These are phyloP conservation scores for Alethe castanea DNA, from an alignment of 2,113 vertebrate species.

Conservation along the genomic window DNA sequence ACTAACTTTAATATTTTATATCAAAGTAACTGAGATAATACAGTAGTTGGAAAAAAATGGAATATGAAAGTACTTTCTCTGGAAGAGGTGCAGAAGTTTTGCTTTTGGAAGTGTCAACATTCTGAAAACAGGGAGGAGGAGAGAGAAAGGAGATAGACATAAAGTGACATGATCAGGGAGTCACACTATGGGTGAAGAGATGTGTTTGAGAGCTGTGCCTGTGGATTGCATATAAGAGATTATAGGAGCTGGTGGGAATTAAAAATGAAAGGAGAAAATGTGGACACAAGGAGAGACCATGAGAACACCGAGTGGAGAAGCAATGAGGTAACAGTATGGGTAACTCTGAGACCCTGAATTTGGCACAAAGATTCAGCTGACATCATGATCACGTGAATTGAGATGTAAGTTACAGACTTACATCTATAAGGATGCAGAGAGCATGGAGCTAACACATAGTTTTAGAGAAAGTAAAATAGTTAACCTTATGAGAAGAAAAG, in stretches of 20 bases:
- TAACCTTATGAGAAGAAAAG: background rate
- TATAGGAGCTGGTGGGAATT: background rate
- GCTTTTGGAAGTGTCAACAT: background rate
- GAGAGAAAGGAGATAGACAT: background rate
- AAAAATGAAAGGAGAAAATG: background rate
- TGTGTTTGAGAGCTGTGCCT: background rate
- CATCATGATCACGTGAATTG: fast-evolving
- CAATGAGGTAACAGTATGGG: background rate
- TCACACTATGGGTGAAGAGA: background rate
- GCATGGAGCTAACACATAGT: background rate
- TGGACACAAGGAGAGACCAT: fast-evolving
- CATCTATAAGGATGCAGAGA: background rate
- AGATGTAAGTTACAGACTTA: background rate
- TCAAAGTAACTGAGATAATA: background rate
- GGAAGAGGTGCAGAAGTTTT: background rate
- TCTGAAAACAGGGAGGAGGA: background rate
- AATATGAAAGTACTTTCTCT: background rate
- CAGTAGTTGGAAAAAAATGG: background rate
- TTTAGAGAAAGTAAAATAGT: background rate
- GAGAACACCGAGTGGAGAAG: background rate
- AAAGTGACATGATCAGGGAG: background rate
- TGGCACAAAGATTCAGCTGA: background rate
- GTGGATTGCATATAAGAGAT: background rate
- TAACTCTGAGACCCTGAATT: background rate
- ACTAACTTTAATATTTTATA: conserved; percentile 13